phyloP scores from a whole-genome alignment of 1,140 invertebrate genomes.

The Tenebrio molitor region DNA sequence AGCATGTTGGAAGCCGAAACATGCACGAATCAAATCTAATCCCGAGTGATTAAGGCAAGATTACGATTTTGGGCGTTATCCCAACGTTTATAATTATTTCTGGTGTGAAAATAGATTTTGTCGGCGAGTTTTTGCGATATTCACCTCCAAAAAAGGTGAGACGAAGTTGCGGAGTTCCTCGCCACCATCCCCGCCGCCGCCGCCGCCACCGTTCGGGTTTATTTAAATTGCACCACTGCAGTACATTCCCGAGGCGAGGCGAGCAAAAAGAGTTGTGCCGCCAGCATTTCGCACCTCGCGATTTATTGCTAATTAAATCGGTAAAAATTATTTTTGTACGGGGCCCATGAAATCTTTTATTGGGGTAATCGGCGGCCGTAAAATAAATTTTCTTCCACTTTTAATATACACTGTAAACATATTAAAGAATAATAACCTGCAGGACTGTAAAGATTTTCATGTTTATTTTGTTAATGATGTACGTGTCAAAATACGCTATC shows the following conservation, averaged over 20 bases:
- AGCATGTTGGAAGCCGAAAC: slow-evolving; percentile 4
- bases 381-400: slow-evolving; percentile 26
- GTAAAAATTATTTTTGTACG: slow-evolving; percentile 13
- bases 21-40: slow-evolving; percentile 14
- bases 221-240: slow-evolving; percentile 7
- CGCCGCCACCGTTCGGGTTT: not conserved
- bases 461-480: slow-evolving; percentile 32
- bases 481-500: slow-evolving; percentile 29
- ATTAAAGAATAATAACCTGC: slow-evolving; percentile 22
- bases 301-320: slow-evolving; percentile 6
- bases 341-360: slow-evolving; percentile 7
- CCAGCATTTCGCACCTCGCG: not conserved
- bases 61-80: not conserved
- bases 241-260: not conserved
- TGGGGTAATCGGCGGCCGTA: slow-evolving; percentile 2
- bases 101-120: slow-evolving; percentile 1
- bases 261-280: not conserved
- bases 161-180: not conserved
- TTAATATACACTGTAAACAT: slow-evolving; percentile 13
- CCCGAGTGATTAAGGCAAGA: not conserved
- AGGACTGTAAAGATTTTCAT: slow-evolving; percentile 25
- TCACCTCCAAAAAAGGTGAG: not conserved
- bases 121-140: not conserved
- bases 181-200: not conserved
- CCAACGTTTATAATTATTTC: not conserved